A percentile compares a stretch with the other conserved stretches of the same genome.
phyloP scores from a whole-genome alignment of 2,888 invertebrate species.

The Andrena dorsata region DNA sequence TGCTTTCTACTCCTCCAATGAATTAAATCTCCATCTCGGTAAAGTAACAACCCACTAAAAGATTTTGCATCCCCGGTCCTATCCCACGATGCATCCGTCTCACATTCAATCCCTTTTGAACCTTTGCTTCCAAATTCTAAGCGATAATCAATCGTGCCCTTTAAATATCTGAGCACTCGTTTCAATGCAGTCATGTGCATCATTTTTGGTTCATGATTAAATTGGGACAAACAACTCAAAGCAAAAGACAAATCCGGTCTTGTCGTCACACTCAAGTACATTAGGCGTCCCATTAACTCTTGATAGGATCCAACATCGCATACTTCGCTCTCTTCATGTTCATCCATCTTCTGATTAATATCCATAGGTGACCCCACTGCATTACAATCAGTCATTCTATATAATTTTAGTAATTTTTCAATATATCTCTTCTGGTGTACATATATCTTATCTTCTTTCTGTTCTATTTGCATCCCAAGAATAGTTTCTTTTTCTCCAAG shows the following conservation, averaged over 20 bases:
- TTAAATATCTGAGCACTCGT: neutral
- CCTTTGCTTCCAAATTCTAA: neutral
- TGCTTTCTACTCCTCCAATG: constrained; percentile 37
- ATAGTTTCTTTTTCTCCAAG: constrained; percentile 1
- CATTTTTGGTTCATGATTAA: constrained; percentile 1
- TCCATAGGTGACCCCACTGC: constrained; percentile 5
- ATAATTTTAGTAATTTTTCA: constrained; percentile 10
- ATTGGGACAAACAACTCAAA: constrained; percentile 23
- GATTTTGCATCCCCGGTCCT: constrained; percentile 21
- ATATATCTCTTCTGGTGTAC: constrained; percentile 11
- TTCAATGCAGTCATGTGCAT: constrained; percentile 15
- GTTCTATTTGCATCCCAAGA: constrained; percentile 18
- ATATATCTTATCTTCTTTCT: constrained; percentile 13
- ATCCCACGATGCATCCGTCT: constrained; percentile 19
- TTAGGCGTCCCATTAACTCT: constrained; percentile 18
- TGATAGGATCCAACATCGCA: neutral
- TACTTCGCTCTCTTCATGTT: neutral
- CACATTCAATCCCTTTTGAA: neutral
- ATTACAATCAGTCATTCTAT: constrained; percentile 31
- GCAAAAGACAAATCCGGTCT: constrained; percentile 20
- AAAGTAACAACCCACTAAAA: neutral
- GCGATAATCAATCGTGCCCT: neutral
- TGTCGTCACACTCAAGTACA: constrained; percentile 25
- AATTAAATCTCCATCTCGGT: neutral
- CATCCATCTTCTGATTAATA: constrained; percentile 2